Percentiles rank a stretch among this genome's conserved stretches.
Conservation (phyloP, 2,888 invertebrate genomes). For the Nymphalis polychloros region DNA sequence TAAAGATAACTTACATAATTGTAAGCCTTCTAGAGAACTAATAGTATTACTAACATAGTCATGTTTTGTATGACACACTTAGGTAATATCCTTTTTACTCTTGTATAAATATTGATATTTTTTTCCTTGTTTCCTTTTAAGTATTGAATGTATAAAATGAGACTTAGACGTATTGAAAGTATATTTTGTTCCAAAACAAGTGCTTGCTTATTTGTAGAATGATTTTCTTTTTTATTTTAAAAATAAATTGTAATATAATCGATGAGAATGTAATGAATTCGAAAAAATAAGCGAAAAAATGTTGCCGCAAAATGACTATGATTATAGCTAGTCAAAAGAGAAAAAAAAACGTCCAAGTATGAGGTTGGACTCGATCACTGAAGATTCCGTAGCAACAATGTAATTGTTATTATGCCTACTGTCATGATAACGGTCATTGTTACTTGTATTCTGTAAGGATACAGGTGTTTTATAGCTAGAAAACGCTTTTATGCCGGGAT, state of each 20-base stretch:
- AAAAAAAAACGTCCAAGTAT: too few relatives aligned
- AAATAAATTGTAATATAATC: not conserved
- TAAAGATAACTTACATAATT: slow-evolving; percentile 1
- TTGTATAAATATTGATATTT: slow-evolving; percentile 15
- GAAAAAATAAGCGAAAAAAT: not conserved
- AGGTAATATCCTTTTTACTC: slow-evolving; percentile 15
- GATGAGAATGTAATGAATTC: too few relatives aligned
- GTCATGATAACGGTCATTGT: too few relatives aligned
- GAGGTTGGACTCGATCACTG: too few relatives aligned
- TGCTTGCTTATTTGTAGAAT: not conserved
- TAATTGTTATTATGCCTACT: too few relatives aligned
- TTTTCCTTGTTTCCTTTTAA: slow-evolving; percentile 7
- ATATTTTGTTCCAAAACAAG: not conserved
- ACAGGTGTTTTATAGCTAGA: too few relatives aligned
- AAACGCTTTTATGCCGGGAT: too few relatives aligned
- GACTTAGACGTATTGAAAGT: not conserved
- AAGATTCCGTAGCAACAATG: too few relatives aligned
- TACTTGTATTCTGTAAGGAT: too few relatives aligned
- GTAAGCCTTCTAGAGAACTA: slow-evolving; percentile 4
- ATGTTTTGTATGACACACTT: slow-evolving; percentile 18
- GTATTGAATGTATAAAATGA: not conserved
- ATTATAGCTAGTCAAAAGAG: too few relatives aligned
- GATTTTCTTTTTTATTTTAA: not conserved
- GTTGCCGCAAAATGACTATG: not conserved
- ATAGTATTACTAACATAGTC: slow-evolving; percentile 6